Conservation (phyloP, 2,888 invertebrate species). For the Drosophila peninsularis region DNA sequence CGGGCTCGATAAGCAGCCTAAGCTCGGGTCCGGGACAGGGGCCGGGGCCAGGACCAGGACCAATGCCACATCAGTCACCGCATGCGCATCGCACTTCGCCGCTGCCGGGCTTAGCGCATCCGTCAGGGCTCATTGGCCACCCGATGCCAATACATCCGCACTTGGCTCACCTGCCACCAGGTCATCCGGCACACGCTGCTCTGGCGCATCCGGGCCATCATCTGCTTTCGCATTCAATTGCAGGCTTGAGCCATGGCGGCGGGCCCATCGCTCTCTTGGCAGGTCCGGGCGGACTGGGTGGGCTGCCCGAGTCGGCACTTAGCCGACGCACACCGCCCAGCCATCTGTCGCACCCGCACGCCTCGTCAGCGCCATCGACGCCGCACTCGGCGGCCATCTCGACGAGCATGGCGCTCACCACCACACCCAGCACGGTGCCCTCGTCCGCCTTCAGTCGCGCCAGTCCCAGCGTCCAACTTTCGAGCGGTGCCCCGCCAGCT, state of each 20-base stretch:
- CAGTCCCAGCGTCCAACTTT: conserved; percentile 84
- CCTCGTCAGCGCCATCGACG: conserved; percentile 74
- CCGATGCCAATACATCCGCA: conserved; percentile 84
- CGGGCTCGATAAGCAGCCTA: conserved; percentile 35
- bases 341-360: conserved; percentile 80
- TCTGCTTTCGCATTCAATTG: conserved; percentile 82
- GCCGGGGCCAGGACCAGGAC: conserved; percentile 56
- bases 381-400: conserved; percentile 71
- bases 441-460: conserved; percentile 85
- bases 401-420: conserved; percentile 71
- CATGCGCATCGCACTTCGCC: conserved; percentile 84
- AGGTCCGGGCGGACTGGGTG: conserved; percentile 82
- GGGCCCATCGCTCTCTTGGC: conserved; percentile 81
- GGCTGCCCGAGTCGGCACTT: conserved; percentile 81
- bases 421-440: conserved; percentile 83
- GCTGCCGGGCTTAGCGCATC: conserved; percentile 81
- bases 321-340: conserved; percentile 84
- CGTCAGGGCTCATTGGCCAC: conserved; percentile 82
- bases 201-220: conserved; percentile 83
- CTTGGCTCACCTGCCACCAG: conserved; percentile 81
- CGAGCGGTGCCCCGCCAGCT: conserved; percentile 58
- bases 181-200: conserved; percentile 82
- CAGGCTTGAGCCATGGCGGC: conserved; percentile 79
- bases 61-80: conserved; percentile 73
- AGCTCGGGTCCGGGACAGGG: conserved; percentile 40